Evolutionary conservation across 2,797 vertebrate genomes (phyloP).

Genomic region (Enoplosus armatus): DNA sequence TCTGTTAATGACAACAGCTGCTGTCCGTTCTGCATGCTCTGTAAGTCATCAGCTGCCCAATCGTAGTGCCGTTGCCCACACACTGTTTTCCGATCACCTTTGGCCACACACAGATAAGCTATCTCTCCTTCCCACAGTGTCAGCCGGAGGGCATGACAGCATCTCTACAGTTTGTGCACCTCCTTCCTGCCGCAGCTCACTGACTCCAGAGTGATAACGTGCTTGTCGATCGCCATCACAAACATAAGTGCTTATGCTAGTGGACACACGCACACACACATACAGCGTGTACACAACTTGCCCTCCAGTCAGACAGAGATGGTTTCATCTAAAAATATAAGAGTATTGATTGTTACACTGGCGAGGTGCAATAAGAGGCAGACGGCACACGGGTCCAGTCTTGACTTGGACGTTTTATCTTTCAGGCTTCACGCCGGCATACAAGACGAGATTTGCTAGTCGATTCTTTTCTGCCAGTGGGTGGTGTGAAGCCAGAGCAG

Average conservation of each 20-base stretch:
- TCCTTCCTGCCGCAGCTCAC: constrained; percentile 59
- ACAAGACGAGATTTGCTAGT: constrained; percentile 46
- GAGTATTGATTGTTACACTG: constrained; percentile 52
- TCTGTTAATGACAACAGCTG: neutral
- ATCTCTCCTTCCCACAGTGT: constrained; percentile 53
- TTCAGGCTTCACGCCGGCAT: constrained; percentile 37
- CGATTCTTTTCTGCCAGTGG: constrained; percentile 31
- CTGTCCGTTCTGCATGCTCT: constrained; percentile 7
- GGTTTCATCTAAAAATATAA: constrained; percentile 49
- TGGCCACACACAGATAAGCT: constrained; percentile 52
- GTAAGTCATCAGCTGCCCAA: constrained; percentile 10
- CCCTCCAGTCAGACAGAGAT: constrained; percentile 8
- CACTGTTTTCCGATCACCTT: constrained; percentile 48
- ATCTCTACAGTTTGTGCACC: constrained; percentile 47
- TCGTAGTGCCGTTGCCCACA: constrained; percentile 13
- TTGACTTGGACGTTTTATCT: constrained; percentile 27
- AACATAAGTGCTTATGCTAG: constrained; percentile 33
- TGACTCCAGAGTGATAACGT: constrained; percentile 59
- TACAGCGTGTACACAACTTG: neutral
- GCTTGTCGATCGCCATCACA: constrained; percentile 45
- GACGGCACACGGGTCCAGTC: constrained; percentile 4
- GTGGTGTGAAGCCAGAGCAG: constrained; percentile 39
- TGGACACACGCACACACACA: constrained; percentile 20
- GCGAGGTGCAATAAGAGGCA: constrained; percentile 14
- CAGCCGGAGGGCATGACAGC: constrained; percentile 60